These are phyloP conservation scores for Campoplex nolae DNA, from an alignment of 2,888 invertebrate genomes.

Conservation along the genomic window DNA sequence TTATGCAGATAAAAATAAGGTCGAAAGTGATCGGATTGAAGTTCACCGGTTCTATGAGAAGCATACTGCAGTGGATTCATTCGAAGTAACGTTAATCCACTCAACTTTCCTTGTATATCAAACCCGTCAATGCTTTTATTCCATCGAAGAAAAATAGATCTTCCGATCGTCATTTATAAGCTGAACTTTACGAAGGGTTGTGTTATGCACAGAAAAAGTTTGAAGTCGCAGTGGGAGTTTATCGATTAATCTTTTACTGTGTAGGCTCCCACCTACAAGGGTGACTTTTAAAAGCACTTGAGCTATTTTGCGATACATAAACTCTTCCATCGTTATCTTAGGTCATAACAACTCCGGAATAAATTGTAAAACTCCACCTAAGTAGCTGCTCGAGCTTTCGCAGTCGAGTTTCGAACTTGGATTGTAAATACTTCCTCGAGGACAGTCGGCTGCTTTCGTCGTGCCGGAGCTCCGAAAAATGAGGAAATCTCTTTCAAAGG, in stretches of 20 bases:
- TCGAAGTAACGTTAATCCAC: not conserved
- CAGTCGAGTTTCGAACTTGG: no score
- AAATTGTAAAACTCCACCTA: not conserved
- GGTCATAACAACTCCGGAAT: not conserved
- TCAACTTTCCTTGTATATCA: not conserved
- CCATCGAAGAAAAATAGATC: not conserved
- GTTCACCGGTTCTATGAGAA: not conserved
- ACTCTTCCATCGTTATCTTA: no score
- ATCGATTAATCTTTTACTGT: not conserved
- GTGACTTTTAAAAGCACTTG: not conserved
- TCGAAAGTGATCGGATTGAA: not conserved
- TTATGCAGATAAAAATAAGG: not conserved
- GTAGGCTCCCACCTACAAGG: not conserved
- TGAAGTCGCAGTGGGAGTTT: not conserved
- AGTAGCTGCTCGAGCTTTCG: not conserved
- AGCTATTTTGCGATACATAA: no score
- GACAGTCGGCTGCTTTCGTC: no score
- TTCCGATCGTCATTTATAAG: not conserved
- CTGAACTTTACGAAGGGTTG: not conserved
- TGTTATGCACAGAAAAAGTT: not conserved
- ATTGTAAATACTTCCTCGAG: no score
- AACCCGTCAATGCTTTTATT: not conserved
- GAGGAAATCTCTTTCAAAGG: no score
- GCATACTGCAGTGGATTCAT: not conserved
- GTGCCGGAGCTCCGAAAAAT: no score